Conservation (phyloP, 1,140 invertebrate species). For the Ceratina japonica region DNA sequence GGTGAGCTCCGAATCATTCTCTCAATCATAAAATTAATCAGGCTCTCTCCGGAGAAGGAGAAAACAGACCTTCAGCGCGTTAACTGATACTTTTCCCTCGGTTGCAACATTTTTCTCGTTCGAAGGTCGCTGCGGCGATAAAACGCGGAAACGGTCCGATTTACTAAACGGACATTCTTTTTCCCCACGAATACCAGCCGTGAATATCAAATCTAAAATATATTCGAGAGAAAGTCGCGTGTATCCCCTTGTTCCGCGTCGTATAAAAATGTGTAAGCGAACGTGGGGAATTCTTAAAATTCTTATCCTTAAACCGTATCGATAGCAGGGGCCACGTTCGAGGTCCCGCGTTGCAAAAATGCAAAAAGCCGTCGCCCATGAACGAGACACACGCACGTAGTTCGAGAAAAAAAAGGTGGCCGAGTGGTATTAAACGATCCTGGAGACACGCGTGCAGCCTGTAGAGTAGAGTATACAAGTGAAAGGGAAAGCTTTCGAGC, state of each 20-base stretch:
- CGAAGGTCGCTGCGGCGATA: constrained; percentile 22
- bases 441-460: neutral
- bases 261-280: too few species aligned
- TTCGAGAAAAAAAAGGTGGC: neutral
- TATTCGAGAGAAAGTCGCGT: too few species aligned
- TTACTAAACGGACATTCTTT: constrained; percentile 1
- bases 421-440: constrained; percentile 22
- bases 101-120: neutral
- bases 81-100: constrained; percentile 18
- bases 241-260: too few species aligned
- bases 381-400: neutral
- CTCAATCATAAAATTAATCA: too few species aligned
- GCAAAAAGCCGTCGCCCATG: constrained; percentile 45
- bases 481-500: constrained; percentile 52
- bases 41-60: neutral
- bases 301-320: neutral
- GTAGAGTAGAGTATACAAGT: too few species aligned
- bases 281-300: too few species aligned
- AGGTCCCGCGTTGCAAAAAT: constrained; percentile 45
- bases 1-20: neutral
- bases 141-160: constrained; percentile 43
- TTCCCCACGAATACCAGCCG: neutral
- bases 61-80: constrained; percentile 21
- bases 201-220: too few species aligned
- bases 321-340: neutral